Evolutionary conservation across 2,797 vertebrate genomes (phyloP).

Genomic region (Sternarchorhynchus goeldii): DNA sequence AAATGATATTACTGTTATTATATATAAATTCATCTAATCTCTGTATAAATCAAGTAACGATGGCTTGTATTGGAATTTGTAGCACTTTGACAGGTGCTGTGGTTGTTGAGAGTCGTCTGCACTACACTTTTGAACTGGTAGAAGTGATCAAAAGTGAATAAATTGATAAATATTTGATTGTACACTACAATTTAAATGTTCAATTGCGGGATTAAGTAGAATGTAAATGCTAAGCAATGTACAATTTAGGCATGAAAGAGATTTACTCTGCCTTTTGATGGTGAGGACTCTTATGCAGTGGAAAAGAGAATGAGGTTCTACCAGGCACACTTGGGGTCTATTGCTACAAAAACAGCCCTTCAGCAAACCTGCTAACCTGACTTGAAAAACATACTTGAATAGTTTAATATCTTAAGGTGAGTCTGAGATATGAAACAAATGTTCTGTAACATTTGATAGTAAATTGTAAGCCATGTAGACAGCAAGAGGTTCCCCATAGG

Average conservation of each 20-base stretch:
- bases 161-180: not conserved
- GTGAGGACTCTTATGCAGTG: conserved; percentile 39
- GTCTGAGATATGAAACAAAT: conserved; percentile 53
- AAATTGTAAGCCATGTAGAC: conserved; percentile 61
- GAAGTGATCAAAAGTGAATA: not conserved
- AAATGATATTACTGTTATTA: conserved; percentile 17
- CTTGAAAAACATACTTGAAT: conserved; percentile 68
- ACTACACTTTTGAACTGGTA: conserved; percentile 14
- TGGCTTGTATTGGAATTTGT: conserved; percentile 1
- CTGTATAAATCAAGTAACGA: conserved; percentile 14
- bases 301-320: conserved; percentile 53
- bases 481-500: conserved; percentile 50
- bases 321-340: conserved; percentile 83
- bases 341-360: conserved; percentile 86
- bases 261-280: conserved; percentile 37
- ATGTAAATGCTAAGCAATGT: not conserved
- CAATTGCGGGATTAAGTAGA: not conserved
- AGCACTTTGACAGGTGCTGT: conserved; percentile 20
- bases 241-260: conserved; percentile 31
- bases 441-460: conserved; percentile 53
- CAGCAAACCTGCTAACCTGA: conserved; percentile 71
- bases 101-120: conserved; percentile 23
- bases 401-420: conserved; percentile 60
- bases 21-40: conserved; percentile 23
- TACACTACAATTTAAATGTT: not conserved